phyloP scores from a whole-genome alignment of 2,797 vertebrate species.

The Hylomyscus alleni region DNA sequence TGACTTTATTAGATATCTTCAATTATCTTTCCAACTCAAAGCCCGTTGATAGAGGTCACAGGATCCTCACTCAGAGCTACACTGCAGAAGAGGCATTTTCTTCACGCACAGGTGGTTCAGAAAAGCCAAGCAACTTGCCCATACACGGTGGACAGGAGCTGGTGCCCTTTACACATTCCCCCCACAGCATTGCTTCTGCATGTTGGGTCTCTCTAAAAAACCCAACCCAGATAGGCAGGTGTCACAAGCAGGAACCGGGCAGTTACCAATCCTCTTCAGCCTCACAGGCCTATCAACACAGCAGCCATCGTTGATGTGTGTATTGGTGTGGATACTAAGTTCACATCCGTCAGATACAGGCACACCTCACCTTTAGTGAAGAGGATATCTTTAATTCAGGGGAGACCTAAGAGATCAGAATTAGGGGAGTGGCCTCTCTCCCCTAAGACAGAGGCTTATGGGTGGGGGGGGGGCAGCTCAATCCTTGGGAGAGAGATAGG shows the following conservation, averaged over 20 bases:
- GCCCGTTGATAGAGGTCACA: slow-evolving; percentile 1
- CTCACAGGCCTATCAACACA: background rate
- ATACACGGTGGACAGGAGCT: background rate
- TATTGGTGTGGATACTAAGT: background rate
- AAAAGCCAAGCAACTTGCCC: slow-evolving; percentile 16
- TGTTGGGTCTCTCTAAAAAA: slow-evolving; percentile 4
- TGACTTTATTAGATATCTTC: background rate
- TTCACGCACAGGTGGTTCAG: background rate
- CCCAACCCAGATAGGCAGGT: background rate
- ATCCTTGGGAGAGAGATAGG: background rate
- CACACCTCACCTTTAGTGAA: background rate
- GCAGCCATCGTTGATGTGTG: background rate
- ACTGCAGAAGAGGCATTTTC: background rate
- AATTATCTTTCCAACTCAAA: slow-evolving; percentile 28
- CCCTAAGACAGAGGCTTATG: background rate
- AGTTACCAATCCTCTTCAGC: background rate
- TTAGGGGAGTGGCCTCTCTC: background rate
- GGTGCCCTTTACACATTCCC: background rate
- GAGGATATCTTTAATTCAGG: background rate
- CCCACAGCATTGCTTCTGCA: background rate
- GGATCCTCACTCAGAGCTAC: background rate
- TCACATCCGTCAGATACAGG: background rate
- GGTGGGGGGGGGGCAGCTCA: background rate
- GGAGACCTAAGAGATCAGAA: background rate
- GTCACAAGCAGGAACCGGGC: background rate